Conservation (phyloP, 2,113 vertebrate species). For the Symphodus melops region DNA sequence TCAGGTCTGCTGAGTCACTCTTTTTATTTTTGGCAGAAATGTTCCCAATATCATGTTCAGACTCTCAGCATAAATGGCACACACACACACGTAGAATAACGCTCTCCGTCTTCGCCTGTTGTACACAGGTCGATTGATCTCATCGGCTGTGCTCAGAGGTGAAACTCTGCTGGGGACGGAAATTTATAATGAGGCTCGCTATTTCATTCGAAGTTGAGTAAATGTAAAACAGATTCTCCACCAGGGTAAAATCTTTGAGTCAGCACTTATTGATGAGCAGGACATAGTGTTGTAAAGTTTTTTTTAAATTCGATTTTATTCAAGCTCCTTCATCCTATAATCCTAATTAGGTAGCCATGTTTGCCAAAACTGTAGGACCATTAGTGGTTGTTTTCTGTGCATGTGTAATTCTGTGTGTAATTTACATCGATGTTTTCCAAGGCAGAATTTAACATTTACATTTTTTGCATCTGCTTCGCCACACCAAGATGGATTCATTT, state of each 20-base stretch:
- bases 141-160: slow-evolving; percentile 19
- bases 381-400: no score
- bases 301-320: no score
- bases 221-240: slow-evolving; percentile 12
- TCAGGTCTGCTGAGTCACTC: slow-evolving; percentile 62
- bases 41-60: slow-evolving; percentile 73
- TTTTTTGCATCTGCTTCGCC: no score
- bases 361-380: no score
- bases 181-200: slow-evolving; percentile 21
- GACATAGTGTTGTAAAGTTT: background rate
- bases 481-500: no score
- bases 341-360: no score
- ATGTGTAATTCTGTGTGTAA: no score
- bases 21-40: slow-evolving; percentile 71
- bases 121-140: slow-evolving; percentile 26
- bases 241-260: slow-evolving; percentile 1
- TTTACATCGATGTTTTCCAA: no score
- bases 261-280: background rate
- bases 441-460: no score
- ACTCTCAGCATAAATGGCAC: slow-evolving; percentile 65
- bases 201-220: slow-evolving; percentile 17
- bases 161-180: slow-evolving; percentile 3
- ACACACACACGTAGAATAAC: background rate
- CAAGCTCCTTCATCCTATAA: no score
- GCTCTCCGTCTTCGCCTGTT: slow-evolving; percentile 1